A percentile compares a stretch with the other conserved stretches of the same genome.
phyloP scores from a whole-genome alignment of 2,797 vertebrate genomes.

The Gambelia wislizenii region DNA sequence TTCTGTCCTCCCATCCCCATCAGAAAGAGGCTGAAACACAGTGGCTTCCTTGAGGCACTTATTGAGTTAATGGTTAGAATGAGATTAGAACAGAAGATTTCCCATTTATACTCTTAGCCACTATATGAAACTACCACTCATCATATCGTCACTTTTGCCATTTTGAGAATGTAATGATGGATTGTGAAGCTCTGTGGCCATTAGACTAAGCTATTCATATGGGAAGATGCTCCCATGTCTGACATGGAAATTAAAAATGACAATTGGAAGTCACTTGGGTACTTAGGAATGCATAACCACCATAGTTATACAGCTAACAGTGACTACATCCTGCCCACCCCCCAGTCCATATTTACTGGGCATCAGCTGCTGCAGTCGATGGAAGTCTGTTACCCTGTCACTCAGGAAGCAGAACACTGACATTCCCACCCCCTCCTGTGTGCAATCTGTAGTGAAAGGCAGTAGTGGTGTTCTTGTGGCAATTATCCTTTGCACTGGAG shows the following conservation, averaged over 20 bases:
- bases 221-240: conserved; percentile 33
- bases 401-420: too few species aligned
- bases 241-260: conserved; percentile 34
- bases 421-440: too few species aligned
- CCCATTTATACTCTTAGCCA: neutral
- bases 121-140: neutral
- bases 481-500: too few species aligned
- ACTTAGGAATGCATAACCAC: too few species aligned
- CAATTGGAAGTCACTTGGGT: too few species aligned
- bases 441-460: too few species aligned
- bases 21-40: neutral
- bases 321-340: too few species aligned
- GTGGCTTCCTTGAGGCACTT: neutral
- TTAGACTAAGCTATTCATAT: conserved; percentile 13
- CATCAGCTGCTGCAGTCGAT: too few species aligned
- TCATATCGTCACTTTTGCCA: neutral
- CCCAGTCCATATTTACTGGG: too few species aligned
- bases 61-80: neutral
- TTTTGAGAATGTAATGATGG: neutral
- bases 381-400: too few species aligned
- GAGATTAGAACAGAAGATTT: neutral
- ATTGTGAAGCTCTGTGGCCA: neutral
- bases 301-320: too few species aligned
- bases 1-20: neutral
- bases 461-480: too few species aligned